These are phyloP conservation scores for Pandemis cinnamomeana DNA, from an alignment of 2,888 invertebrate species.

Conservation along the genomic window DNA sequence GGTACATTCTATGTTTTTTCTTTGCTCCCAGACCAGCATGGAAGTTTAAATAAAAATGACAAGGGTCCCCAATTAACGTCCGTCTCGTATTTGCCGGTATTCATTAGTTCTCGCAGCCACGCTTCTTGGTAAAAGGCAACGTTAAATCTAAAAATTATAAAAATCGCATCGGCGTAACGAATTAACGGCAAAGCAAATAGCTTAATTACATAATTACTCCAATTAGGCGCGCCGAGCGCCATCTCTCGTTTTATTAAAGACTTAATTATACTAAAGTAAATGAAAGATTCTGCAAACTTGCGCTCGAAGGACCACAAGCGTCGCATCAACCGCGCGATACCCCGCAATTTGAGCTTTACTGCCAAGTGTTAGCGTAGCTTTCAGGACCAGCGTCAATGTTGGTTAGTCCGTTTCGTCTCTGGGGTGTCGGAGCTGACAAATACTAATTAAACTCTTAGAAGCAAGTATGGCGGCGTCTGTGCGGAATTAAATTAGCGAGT, in stretches of 20 bases:
- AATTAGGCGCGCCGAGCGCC: constrained; percentile 48
- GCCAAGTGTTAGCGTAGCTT: constrained; percentile 45
- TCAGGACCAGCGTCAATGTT: constrained; percentile 35
- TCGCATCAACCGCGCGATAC: background rate
- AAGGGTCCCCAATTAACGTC: too few species aligned
- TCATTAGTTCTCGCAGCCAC: too few species aligned
- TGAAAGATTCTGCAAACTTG: constrained; percentile 54
- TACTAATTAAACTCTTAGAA: constrained; percentile 67
- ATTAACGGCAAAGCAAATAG: constrained; percentile 51
- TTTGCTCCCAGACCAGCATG: too few species aligned
- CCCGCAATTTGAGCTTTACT: background rate
- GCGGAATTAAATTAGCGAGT: constrained; percentile 60
- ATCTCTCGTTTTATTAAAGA: constrained; percentile 40
- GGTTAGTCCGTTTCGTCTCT: constrained; percentile 50
- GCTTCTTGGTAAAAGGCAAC: background rate
- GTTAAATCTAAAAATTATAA: constrained; percentile 18
- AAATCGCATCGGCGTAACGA: constrained; percentile 37
- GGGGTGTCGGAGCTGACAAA: constrained; percentile 58
- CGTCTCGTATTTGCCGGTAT: too few species aligned
- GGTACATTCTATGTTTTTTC: too few species aligned
- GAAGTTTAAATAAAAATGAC: too few species aligned
- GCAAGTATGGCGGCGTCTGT: constrained; percentile 56
- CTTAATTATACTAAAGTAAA: constrained; percentile 57
- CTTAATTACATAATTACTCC: constrained; percentile 62
- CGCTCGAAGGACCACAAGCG: too few species aligned